A percentile compares a stretch with the other conserved stretches of the same genome.
These are phyloP conservation scores for Percopsis omiscomaycus DNA, from an alignment of 2,797 vertebrate species.

Conservation along the genomic window DNA sequence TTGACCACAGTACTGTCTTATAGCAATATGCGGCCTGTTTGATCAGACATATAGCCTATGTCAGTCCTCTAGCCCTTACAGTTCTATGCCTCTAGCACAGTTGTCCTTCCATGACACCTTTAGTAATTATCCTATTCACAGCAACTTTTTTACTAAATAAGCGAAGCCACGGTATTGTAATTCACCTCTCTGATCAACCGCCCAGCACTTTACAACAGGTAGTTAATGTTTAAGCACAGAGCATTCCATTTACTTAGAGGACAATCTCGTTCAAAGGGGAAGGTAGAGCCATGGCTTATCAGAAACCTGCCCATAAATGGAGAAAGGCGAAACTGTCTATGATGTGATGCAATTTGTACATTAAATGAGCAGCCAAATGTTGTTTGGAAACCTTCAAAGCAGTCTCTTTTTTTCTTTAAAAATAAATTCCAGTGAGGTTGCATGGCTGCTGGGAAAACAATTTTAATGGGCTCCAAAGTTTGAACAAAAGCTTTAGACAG, in stretches of 20 bases:
- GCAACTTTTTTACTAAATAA: constrained; percentile 12
- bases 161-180: constrained; percentile 2
- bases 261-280: constrained; percentile 49
- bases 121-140: not conserved
- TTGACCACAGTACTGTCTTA: not conserved
- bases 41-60: constrained; percentile 18
- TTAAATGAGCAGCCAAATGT: constrained; percentile 42
- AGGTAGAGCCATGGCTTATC: constrained; percentile 80
- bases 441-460: no score
- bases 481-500: constrained; percentile 3
- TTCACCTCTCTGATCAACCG: constrained; percentile 4
- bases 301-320: constrained; percentile 77
- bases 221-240: constrained; percentile 73
- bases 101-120: constrained; percentile 52
- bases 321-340: constrained; percentile 72
- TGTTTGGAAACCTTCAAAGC: constrained; percentile 32
- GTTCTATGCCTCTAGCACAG: constrained; percentile 30
- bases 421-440: not conserved
- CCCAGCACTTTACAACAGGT: constrained; percentile 25
- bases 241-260: constrained; percentile 53
- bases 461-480: not conserved
- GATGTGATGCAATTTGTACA: constrained; percentile 63
- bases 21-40: constrained; percentile 23
- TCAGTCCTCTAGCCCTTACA: constrained; percentile 41
- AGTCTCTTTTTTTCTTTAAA: not conserved